A percentile compares a stretch with the other conserved stretches of the same genome.
phyloP scores from a whole-genome alignment of 2,797 vertebrate genomes.

The Enteromius fasciolatus region DNA sequence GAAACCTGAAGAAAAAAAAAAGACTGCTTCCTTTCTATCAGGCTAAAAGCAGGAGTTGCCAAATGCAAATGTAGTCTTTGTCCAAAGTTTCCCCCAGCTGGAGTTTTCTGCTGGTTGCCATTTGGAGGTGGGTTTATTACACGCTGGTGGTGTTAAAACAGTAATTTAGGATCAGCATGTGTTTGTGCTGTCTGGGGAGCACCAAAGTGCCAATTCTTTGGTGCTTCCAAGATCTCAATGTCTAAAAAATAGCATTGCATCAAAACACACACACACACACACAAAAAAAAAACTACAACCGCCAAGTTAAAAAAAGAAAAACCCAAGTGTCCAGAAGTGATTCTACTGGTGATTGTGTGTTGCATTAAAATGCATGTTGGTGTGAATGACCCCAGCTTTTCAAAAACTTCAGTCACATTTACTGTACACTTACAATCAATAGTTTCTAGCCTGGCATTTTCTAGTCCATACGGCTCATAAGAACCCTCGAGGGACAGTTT shows the following conservation, averaged over 20 bases:
- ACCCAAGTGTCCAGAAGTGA: background rate
- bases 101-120: slow-evolving; percentile 38
- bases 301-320: background rate
- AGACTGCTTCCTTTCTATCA: background rate
- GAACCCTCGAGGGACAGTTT: slow-evolving; percentile 16
- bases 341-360: background rate
- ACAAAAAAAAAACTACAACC: background rate
- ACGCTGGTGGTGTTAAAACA: slow-evolving; percentile 39
- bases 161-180: slow-evolving; percentile 51
- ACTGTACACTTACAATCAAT: background rate
- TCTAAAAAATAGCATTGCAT: background rate
- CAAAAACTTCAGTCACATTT: background rate
- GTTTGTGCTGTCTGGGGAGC: slow-evolving; percentile 52
- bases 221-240: slow-evolving; percentile 26
- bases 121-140: slow-evolving; percentile 40
- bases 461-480: background rate
- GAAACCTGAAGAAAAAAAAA: background rate
- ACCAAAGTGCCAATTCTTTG: slow-evolving; percentile 44
- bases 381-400: background rate
- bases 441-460: background rate
- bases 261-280: background rate
- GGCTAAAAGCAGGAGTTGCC: background rate
- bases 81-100: slow-evolving; percentile 36
- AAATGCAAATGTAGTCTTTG: slow-evolving; percentile 36
- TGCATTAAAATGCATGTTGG: background rate